Conservation (phyloP, 1,140 invertebrate genomes). For the Phenacoccus solenopsis region DNA sequence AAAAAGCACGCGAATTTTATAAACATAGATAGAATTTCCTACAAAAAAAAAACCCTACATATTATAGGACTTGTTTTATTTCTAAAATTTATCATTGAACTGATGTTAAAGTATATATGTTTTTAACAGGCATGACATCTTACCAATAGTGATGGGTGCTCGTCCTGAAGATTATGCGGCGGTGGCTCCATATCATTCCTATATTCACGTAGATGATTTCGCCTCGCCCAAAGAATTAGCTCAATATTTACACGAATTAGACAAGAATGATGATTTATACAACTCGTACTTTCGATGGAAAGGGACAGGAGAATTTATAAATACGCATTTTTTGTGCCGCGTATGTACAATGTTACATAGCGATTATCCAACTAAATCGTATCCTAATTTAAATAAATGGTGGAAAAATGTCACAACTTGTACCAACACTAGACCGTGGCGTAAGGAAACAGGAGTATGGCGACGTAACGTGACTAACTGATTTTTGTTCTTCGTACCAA, state of each 20-base stretch:
- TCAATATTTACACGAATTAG: slow-evolving; percentile 67
- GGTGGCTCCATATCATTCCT: slow-evolving; percentile 74
- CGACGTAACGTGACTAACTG: too few relatives aligned
- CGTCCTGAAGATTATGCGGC: slow-evolving; percentile 75
- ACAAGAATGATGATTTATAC: slow-evolving; percentile 73
- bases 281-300: slow-evolving; percentile 87
- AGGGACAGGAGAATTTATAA: slow-evolving; percentile 85
- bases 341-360: slow-evolving; percentile 83
- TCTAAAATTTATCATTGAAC: too few relatives aligned
- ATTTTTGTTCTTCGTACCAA: background rate
- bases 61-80: too few relatives aligned
- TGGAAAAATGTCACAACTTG: slow-evolving; percentile 65
- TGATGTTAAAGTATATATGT: too few relatives aligned
- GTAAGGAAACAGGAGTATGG: slow-evolving; percentile 23
- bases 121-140: slow-evolving; percentile 60
- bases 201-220: slow-evolving; percentile 91
- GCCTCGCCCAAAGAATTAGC: slow-evolving; percentile 69
- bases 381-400: slow-evolving; percentile 73
- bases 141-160: slow-evolving; percentile 94
- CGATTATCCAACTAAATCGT: slow-evolving; percentile 48
- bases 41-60: background rate
- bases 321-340: slow-evolving; percentile 90
- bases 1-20: too few relatives aligned
- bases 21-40: too few relatives aligned
- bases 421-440: slow-evolving; percentile 32